phyloP scores from a whole-genome alignment of 1,140 invertebrate genomes.

The Panagrolaimus sp. region DNA sequence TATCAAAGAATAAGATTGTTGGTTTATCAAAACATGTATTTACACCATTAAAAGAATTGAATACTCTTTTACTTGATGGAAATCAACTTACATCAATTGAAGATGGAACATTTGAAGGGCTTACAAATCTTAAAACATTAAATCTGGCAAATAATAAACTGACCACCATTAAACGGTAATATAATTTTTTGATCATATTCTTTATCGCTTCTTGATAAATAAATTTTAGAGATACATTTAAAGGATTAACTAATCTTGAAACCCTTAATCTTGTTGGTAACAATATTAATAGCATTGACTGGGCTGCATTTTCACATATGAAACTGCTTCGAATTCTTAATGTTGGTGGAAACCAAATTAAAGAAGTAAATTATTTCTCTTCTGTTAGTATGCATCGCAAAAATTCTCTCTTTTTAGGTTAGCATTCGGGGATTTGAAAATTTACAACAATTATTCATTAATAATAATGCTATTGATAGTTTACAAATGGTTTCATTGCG shows the following conservation, averaged over 20 bases:
- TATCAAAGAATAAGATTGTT: constrained; percentile 4
- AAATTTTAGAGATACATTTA: constrained; percentile 42
- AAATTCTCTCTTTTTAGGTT: constrained; percentile 24
- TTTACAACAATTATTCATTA: constrained; percentile 45
- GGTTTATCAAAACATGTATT: background rate
- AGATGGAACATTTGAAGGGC: constrained; percentile 40
- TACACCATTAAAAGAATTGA: constrained; percentile 16
- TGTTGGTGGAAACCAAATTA: constrained; percentile 42
- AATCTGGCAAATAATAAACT: constrained; percentile 44
- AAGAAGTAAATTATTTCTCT: background rate
- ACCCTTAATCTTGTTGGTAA: constrained; percentile 39
- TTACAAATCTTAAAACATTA: constrained; percentile 38
- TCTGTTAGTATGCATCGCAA: background rate
- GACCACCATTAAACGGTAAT: constrained; percentile 44
- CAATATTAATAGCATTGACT: constrained; percentile 23
- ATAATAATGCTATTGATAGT: constrained; percentile 45
- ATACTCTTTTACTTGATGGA: constrained; percentile 33
- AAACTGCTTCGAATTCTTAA: constrained; percentile 39
- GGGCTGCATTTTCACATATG: constrained; percentile 35
- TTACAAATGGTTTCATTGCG: constrained; percentile 33
- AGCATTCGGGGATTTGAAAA: constrained; percentile 29
- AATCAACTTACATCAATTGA: constrained; percentile 43
- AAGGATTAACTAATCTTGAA: constrained; percentile 41
- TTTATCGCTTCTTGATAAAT: constrained; percentile 16
- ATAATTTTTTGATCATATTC: background rate